Evolutionary conservation across 2,888 invertebrate species (phyloP).

Genomic region (Parthenolecanium corni): DNA sequence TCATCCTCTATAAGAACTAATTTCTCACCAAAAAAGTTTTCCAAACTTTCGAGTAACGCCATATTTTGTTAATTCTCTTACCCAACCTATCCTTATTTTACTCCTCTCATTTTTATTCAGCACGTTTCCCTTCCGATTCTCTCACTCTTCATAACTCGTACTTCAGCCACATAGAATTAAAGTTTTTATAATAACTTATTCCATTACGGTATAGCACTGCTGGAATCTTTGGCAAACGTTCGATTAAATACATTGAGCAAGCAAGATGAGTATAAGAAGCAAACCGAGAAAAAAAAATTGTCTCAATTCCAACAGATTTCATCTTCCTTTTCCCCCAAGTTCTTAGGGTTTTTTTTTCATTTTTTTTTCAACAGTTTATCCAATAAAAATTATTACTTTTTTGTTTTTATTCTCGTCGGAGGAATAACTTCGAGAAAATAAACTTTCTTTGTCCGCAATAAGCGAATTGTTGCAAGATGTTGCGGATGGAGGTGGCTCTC

Average conservation of each 20-base stretch:
- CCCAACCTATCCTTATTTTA: background rate
- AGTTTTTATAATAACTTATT: no score
- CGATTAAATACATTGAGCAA: background rate
- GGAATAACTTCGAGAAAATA: constrained; percentile 29
- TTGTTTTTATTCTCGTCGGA: constrained; percentile 40
- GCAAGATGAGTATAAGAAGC: no score
- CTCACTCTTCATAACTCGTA: background rate
- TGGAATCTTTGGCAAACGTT: background rate
- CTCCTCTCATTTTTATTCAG: background rate
- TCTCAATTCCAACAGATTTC: background rate
- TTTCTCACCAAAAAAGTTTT: background rate
- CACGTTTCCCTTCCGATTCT: background rate
- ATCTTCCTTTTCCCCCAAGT: background rate
- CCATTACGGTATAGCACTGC: no score
- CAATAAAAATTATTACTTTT: constrained; percentile 39
- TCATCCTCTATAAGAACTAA: no score
- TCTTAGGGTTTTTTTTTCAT: background rate
- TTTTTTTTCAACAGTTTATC: background rate
- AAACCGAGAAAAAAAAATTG: background rate
- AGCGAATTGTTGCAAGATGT: constrained; percentile 37
- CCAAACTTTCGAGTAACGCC: background rate
- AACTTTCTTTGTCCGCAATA: constrained; percentile 23
- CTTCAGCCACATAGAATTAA: background rate
- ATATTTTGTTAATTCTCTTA: background rate
- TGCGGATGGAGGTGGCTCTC: constrained; percentile 38